A percentile compares a stretch with the other conserved stretches of the same genome.
phyloP scores from a whole-genome alignment of 1,140 invertebrate species.

The Brevipalpus yothersi region DNA sequence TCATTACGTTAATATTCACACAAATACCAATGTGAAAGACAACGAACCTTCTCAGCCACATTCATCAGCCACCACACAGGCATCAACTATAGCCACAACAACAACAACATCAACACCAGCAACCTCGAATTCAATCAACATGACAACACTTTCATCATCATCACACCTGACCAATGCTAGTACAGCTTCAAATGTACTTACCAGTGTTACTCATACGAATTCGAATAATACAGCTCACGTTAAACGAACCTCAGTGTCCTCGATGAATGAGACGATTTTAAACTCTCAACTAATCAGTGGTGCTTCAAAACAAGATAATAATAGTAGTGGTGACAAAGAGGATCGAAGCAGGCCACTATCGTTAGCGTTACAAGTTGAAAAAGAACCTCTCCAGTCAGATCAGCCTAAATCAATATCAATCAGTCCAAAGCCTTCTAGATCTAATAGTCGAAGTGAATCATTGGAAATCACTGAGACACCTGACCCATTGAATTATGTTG shows the following conservation, averaged over 20 bases:
- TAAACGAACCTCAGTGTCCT: too few species aligned
- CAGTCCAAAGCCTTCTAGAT: neutral
- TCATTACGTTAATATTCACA: conserved; percentile 4
- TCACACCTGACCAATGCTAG: neutral
- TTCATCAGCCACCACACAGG: neutral
- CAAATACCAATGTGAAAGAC: neutral
- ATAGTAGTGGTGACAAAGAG: too few species aligned
- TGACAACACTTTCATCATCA: too few species aligned
- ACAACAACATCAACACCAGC: neutral
- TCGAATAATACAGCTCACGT: too few species aligned
- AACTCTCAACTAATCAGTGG: too few species aligned
- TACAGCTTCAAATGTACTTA: too few species aligned
- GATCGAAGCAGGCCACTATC: too few species aligned
- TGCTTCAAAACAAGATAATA: too few species aligned
- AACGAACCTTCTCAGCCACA: neutral
- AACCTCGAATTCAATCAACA: too few species aligned
- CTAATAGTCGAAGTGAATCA: neutral
- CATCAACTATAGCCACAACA: neutral
- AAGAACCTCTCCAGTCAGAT: neutral
- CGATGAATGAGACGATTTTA: too few species aligned
- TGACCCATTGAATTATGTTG: conserved; percentile 30
- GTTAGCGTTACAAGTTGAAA: neutral
- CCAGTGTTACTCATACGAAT: too few species aligned
- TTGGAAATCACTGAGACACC: neutral
- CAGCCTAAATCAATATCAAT: neutral